phyloP scores from a whole-genome alignment of 2,113 vertebrate species.

The Pangasianodon gigas region DNA sequence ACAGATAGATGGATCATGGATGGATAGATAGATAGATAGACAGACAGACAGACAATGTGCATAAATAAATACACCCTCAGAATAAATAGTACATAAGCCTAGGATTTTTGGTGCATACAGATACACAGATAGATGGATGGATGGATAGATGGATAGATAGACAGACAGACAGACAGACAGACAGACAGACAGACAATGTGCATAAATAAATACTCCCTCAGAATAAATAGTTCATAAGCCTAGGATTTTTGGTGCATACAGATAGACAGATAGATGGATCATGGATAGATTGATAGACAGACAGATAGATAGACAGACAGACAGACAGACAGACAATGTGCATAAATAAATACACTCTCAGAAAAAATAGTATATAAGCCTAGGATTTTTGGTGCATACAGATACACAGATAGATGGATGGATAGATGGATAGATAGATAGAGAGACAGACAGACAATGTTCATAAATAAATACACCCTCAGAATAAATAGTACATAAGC shows the following conservation, averaged over 20 bases:
- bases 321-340: not conserved
- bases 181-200: not conserved
- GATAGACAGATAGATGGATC: not conserved
- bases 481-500: too few species aligned
- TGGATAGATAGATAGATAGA: not conserved
- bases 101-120: not conserved
- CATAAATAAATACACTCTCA: not conserved
- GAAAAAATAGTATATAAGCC: not conserved
- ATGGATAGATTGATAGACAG: not conserved
- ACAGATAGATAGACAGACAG: not conserved
- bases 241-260: not conserved
- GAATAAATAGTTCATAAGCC: too few species aligned
- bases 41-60: not conserved
- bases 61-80: too few species aligned
- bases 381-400: not conserved
- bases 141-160: not conserved
- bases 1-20: too few species aligned
- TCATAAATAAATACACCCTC: not conserved
- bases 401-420: not conserved
- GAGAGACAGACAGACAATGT: not conserved
- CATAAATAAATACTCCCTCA: not conserved
- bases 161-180: not conserved
- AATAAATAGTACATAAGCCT: too few species aligned
- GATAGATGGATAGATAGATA: not conserved
- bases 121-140: not conserved